Evolutionary conservation across 2,113 vertebrate species (phyloP).

Genomic region (Aix galericulata): DNA sequence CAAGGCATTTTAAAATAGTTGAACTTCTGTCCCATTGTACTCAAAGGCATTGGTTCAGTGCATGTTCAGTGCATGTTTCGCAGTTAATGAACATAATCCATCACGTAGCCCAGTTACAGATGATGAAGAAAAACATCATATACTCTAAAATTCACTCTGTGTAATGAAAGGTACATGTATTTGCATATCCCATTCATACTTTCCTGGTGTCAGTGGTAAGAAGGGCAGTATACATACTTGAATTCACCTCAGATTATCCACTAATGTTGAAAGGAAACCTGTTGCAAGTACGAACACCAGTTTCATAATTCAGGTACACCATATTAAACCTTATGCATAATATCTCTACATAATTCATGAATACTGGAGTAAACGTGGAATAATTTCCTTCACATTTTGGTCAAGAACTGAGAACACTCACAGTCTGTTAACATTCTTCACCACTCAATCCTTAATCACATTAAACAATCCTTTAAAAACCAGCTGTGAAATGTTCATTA

Average conservation of each 20-base stretch:
- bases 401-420: neutral
- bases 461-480: slow-evolving; percentile 46
- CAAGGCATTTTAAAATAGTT: neutral
- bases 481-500: slow-evolving; percentile 15
- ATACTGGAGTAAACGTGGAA: slow-evolving; percentile 32
- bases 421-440: neutral
- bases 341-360: neutral
- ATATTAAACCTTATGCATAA: neutral
- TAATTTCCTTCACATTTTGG: slow-evolving; percentile 16
- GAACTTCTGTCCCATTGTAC: neutral
- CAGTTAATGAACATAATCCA: neutral
- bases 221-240: neutral
- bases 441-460: slow-evolving; percentile 19
- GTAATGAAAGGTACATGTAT: neutral
- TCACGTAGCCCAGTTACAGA: neutral
- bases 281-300: neutral
- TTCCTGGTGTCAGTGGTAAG: neutral
- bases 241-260: neutral
- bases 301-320: neutral
- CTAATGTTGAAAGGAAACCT: neutral
- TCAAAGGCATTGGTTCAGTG: neutral
- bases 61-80: neutral
- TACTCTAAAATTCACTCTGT: neutral
- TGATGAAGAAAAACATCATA: neutral
- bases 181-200: neutral